A percentile compares a stretch with the other conserved stretches of the same genome.
phyloP scores from a whole-genome alignment of 2,888 invertebrate genomes.

The Conus canariensis region DNA sequence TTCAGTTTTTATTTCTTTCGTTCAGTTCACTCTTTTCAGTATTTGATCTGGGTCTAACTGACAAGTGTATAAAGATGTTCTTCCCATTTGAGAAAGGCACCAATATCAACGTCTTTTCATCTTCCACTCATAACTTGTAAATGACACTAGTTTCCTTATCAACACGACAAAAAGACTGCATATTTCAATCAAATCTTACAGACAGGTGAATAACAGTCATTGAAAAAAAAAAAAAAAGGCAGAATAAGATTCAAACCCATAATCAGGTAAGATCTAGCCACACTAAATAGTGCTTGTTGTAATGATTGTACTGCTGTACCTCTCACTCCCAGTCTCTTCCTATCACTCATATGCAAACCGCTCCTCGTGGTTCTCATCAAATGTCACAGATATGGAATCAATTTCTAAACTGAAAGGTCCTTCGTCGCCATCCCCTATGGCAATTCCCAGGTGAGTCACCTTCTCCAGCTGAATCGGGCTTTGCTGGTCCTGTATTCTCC shows the following conservation, averaged over 20 bases:
- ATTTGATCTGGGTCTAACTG: too few species aligned
- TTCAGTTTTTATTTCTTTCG: too few species aligned
- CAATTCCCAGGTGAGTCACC: constrained; percentile 89
- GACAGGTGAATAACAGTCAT: not conserved
- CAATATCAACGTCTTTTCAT: not conserved
- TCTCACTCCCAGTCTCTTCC: not conserved
- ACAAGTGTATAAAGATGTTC: too few species aligned
- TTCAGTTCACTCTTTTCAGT: too few species aligned
- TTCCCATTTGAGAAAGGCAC: too few species aligned
- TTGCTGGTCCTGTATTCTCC: constrained; percentile 92
- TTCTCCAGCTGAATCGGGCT: constrained; percentile 82
- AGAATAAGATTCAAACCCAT: not conserved
- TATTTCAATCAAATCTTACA: not conserved
- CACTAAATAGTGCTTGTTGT: not conserved
- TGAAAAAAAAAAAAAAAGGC: not conserved
- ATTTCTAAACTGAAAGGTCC: constrained; percentile 95
- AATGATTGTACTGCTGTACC: not conserved
- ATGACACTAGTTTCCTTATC: not conserved
- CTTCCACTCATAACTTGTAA: not conserved
- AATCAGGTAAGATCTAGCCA: not conserved
- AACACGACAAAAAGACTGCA: too few species aligned
- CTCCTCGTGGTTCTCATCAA: constrained; percentile 89
- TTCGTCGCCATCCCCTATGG: constrained; percentile 87
- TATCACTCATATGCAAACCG: constrained; percentile 92
- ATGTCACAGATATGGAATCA: constrained; percentile 93